These are phyloP conservation scores for Bombylius discolor DNA, from an alignment of 2,888 invertebrate genomes.

Conservation along the genomic window DNA sequence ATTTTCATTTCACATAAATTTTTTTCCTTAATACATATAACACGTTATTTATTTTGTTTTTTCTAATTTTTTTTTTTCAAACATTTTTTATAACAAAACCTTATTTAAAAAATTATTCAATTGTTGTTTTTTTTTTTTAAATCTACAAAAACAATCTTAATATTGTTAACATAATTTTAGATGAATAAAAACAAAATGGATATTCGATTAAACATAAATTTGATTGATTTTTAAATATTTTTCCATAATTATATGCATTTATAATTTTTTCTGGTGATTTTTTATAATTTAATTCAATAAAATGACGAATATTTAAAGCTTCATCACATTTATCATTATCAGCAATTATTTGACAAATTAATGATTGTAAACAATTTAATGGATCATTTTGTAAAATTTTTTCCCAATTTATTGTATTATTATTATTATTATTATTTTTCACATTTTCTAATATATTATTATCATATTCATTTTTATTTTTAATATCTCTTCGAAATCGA, in stretches of 20 bases:
- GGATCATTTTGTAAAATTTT: slow-evolving; percentile 30
- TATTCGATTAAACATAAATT: slow-evolving; percentile 30
- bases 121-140: too few species aligned
- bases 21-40: too few species aligned
- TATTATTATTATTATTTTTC: neutral
- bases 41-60: too few species aligned
- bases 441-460: neutral
- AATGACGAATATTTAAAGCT: slow-evolving; percentile 25
- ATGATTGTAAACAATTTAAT: slow-evolving; percentile 31
- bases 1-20: too few species aligned
- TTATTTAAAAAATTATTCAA: too few species aligned
- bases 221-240: slow-evolving; percentile 21
- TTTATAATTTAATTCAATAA: slow-evolving; percentile 24
- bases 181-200: slow-evolving; percentile 34
- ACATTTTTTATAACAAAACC: too few species aligned
- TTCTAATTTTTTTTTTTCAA: too few species aligned
- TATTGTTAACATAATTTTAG: slow-evolving; percentile 31
- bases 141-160: neutral
- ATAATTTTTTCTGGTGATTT: slow-evolving; percentile 27
- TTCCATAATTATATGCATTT: slow-evolving; percentile 29
- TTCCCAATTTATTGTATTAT: slow-evolving; percentile 27
- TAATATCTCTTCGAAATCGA: neutral
- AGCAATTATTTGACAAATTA: slow-evolving; percentile 33
- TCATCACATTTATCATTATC: slow-evolving; percentile 27
- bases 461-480: neutral